Evolutionary conservation across 1,140 invertebrate genomes (phyloP).

Genomic region (Sinella curviseta): DNA sequence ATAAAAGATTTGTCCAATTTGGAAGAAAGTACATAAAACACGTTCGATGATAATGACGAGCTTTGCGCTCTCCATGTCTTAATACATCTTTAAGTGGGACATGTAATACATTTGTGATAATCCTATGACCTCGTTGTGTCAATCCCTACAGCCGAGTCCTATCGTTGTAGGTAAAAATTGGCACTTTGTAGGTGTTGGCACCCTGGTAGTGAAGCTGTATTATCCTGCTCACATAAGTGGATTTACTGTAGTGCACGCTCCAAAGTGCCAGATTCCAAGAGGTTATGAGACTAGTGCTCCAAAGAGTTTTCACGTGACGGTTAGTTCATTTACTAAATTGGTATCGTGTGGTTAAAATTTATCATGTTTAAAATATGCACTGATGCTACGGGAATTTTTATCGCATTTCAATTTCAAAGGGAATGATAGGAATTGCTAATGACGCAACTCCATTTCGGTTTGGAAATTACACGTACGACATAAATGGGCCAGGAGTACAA

Average conservation of each 20-base stretch:
- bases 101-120: too few relatives aligned
- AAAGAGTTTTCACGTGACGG: background rate
- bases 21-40: too few relatives aligned
- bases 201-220: background rate
- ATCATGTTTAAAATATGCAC: background rate
- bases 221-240: background rate
- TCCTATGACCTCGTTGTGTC: background rate
- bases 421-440: too few relatives aligned
- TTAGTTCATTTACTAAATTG: background rate
- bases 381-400: background rate
- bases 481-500: background rate
- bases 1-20: too few relatives aligned
- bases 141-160: background rate
- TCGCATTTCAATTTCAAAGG: too few relatives aligned
- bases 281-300: background rate
- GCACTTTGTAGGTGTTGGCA: background rate
- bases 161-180: conserved; percentile 1
- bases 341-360: background rate
- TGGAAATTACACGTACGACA: background rate
- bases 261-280: background rate
- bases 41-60: too few relatives aligned
- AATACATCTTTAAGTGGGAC: background rate
- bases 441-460: background rate
- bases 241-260: background rate
- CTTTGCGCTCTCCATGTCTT: too few relatives aligned